A percentile compares a stretch with the other conserved stretches of the same genome.
Evolutionary conservation across 2,113 vertebrate species (phyloP).

Genomic region (Gnathonemus echidnorhynchus): DNA sequence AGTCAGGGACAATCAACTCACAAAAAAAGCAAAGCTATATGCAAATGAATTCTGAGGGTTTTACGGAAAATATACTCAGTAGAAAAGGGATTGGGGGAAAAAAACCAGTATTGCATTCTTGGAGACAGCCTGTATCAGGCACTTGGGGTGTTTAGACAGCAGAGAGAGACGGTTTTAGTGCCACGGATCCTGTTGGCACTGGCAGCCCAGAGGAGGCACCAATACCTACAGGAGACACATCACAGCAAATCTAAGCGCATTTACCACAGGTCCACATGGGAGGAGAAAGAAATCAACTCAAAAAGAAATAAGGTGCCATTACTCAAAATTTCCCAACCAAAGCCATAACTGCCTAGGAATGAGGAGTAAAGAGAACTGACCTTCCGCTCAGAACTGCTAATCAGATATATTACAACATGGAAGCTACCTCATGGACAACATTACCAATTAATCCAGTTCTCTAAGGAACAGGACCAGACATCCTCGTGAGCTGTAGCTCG

Average conservation of each 20-base stretch:
- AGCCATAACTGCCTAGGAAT: background rate
- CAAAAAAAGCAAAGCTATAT: background rate
- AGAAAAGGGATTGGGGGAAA: background rate
- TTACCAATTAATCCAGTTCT: background rate
- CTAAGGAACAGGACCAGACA: background rate
- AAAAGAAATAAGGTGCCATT: too few species aligned
- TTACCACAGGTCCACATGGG: background rate
- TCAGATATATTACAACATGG: background rate
- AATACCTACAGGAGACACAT: slow-evolving; percentile 23
- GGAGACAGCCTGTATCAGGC: background rate
- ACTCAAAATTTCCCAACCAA: background rate
- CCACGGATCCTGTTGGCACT: slow-evolving; percentile 19
- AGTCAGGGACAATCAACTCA: background rate
- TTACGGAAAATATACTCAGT: background rate
- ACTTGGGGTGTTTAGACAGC: background rate
- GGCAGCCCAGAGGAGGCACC: background rate
- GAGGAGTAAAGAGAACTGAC: background rate
- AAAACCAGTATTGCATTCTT: background rate
- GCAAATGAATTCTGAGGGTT: background rate
- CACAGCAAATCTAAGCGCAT: background rate
- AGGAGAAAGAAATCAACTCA: background rate
- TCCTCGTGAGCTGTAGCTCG: background rate
- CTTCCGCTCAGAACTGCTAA: background rate
- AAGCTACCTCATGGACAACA: background rate
- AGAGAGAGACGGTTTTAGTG: background rate